Base-by-base conservation (phyloP, 1,140 invertebrate species). In the Musca domestica region DNA sequence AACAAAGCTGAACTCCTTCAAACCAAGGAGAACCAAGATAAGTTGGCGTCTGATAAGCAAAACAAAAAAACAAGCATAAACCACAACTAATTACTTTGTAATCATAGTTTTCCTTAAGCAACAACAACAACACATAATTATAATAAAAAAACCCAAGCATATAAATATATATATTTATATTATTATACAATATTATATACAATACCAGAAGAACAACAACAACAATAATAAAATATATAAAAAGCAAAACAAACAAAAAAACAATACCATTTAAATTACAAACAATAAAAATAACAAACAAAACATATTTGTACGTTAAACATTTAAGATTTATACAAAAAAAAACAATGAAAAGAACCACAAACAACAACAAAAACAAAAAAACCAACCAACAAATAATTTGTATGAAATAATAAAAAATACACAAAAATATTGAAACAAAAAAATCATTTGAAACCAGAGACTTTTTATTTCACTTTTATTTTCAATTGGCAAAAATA, bases 91-190 rank as follows among this genome's bases (percentile, higher is more conserved):
- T 41, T 41, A 41, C 34, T 41, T 41, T 61, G 27, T 34, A 61
- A 41, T 20, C 27, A 61, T 61, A 61, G 27, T 61, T 61, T 61
- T 61, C 56, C 56, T 61, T 61, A 61, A 61, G 27, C 25, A 58
- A 30, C 2, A 56, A 56, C 4, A 41, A 41, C 34, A 41, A 41
- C 34, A 41, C 34, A 41, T 41, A 41, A 41, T 41, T 41, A 41
- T 30, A n/a, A n/a, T n/a, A n/a, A 58, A 30, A 41, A 34, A 61
- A 61, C 19, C 14, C n/a, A 49, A 48, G n/a, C 19, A 61, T 22
- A 61, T 17, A 12, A n/a, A n/a, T n/a, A n/a, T 47, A 48, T 65
- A 65, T 65, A 65, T 65, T 48, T 49, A 65, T 65, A 65, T 65
- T 65, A 65, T 27, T 61, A 49, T 22, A 51, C 41, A 65, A 51